phyloP scores from a whole-genome alignment of 2,888 invertebrate genomes.

The Syrphus vitripennis region DNA sequence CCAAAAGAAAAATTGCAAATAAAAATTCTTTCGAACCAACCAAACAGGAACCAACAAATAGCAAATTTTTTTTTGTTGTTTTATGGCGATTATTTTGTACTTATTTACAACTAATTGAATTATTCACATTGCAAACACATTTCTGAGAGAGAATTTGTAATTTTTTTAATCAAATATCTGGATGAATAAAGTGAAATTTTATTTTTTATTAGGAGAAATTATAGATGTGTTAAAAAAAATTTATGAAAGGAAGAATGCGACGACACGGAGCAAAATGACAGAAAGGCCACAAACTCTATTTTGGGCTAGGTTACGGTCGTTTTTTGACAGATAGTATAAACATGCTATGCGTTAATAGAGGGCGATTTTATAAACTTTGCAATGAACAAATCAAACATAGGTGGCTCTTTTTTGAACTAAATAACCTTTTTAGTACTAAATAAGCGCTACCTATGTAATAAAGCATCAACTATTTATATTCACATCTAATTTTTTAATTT shows the following conservation, averaged over 20 bases:
- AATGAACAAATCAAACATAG: neutral
- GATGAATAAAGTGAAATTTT: slow-evolving; percentile 65
- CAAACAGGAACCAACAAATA: slow-evolving; percentile 46
- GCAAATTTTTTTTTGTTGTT: slow-evolving; percentile 1
- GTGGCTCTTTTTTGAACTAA: neutral
- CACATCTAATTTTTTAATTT: too few relatives aligned
- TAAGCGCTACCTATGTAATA: too few relatives aligned
- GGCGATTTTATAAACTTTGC: neutral
- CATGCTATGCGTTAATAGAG: neutral
- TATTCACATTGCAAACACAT: slow-evolving; percentile 14
- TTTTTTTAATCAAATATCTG: neutral
- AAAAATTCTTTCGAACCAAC: slow-evolving; percentile 21
- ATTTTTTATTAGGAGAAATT: slow-evolving; percentile 44
- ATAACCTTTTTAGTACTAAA: too few relatives aligned
- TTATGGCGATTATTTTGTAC: slow-evolving; percentile 22
- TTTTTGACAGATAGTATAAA: neutral
- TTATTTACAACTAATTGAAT: neutral
- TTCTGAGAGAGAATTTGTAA: neutral
- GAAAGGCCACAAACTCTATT: slow-evolving; percentile 42
- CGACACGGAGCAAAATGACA: slow-evolving; percentile 60
- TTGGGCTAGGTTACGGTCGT: slow-evolving; percentile 32
- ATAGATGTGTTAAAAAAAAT: slow-evolving; percentile 43
- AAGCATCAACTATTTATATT: too few relatives aligned
- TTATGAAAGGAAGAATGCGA: slow-evolving; percentile 61
- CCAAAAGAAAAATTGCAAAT: slow-evolving; percentile 47